These are phyloP conservation scores for Drosophila sp. DNA, from an alignment of 1,140 invertebrate genomes.

Conservation along the genomic window DNA sequence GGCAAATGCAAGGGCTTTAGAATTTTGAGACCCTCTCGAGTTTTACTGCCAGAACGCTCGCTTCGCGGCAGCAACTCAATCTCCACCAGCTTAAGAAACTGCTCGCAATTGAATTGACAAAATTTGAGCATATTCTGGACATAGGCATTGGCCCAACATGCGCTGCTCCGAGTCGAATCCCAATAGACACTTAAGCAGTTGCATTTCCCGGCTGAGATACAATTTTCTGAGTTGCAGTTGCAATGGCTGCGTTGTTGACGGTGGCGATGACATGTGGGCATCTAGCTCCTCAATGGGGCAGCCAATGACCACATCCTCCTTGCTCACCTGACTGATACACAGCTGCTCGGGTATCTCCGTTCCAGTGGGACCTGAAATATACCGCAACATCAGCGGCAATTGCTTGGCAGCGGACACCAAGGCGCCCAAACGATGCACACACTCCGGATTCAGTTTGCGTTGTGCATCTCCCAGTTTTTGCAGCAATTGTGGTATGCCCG, in stretches of 20 bases:
- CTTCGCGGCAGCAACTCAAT: constrained; percentile 84
- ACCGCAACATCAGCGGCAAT: constrained; percentile 75
- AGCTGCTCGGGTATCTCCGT: constrained; percentile 77
- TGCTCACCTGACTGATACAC: constrained; percentile 73
- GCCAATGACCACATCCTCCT: constrained; percentile 78
- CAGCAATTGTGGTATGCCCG: constrained; percentile 77
- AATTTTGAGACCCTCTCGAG: constrained; percentile 85
- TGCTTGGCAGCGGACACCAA: constrained; percentile 68
- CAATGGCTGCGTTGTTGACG: constrained; percentile 52
- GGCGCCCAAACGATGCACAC: constrained; percentile 78
- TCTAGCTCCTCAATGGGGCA: constrained; percentile 82
- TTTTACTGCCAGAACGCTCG: constrained; percentile 85
- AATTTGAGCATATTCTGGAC: constrained; percentile 87
- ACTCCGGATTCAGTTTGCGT: constrained; percentile 82
- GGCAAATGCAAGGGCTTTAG: constrained; percentile 85
- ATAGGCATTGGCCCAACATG: constrained; percentile 87
- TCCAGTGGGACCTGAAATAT: constrained; percentile 69
- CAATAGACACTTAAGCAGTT: constrained; percentile 86
- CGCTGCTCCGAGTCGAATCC: constrained; percentile 87
- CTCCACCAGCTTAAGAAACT: constrained; percentile 77
- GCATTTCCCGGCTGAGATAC: constrained; percentile 85
- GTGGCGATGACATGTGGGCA: constrained; percentile 30
- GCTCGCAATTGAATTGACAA: constrained; percentile 86
- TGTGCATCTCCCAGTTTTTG: constrained; percentile 70
- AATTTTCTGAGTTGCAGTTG: constrained; percentile 79